Evolutionary conservation across 2,113 vertebrate species (phyloP).

Genomic region (Microcebus tavaratra): DNA sequence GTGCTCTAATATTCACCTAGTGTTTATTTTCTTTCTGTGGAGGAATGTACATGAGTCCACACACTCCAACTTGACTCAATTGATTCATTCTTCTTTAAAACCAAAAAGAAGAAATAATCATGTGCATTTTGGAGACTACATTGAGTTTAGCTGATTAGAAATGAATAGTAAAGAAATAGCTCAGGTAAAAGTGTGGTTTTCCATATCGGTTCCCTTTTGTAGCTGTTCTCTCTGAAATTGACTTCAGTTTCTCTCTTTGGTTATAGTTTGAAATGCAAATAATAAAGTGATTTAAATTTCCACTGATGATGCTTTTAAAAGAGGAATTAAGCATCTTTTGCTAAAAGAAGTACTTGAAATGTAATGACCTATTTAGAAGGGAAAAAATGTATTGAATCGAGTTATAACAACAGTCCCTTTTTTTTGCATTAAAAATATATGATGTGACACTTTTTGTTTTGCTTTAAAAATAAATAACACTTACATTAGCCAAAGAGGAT

Average conservation of each 20-base stretch:
- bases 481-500: background rate
- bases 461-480: slow-evolving; percentile 32
- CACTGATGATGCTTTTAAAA: slow-evolving; percentile 38
- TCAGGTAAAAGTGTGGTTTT: slow-evolving; percentile 48
- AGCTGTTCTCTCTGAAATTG: slow-evolving; percentile 59
- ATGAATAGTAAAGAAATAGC: slow-evolving; percentile 66
- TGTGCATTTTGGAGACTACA: background rate
- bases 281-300: slow-evolving; percentile 74
- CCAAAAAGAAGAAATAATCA: slow-evolving; percentile 59
- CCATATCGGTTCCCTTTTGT: slow-evolving; percentile 50
- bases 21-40: slow-evolving; percentile 81
- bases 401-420: slow-evolving; percentile 53
- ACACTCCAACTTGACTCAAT: slow-evolving; percentile 61
- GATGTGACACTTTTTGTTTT: background rate
- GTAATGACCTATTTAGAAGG: slow-evolving; percentile 58
- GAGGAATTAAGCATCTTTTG: slow-evolving; percentile 65
- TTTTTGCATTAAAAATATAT: slow-evolving; percentile 20
- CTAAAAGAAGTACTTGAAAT: slow-evolving; percentile 57
- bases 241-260: slow-evolving; percentile 61
- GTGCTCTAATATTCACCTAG: slow-evolving; percentile 73
- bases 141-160: slow-evolving; percentile 54
- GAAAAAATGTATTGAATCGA: background rate
- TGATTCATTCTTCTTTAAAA: slow-evolving; percentile 68
- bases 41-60: slow-evolving; percentile 64
- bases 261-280: slow-evolving; percentile 71